A percentile compares a stretch with the other conserved stretches of the same genome.
Evolutionary conservation across 2,888 invertebrate species (phyloP).

Genomic region (Lithodes maja): DNA sequence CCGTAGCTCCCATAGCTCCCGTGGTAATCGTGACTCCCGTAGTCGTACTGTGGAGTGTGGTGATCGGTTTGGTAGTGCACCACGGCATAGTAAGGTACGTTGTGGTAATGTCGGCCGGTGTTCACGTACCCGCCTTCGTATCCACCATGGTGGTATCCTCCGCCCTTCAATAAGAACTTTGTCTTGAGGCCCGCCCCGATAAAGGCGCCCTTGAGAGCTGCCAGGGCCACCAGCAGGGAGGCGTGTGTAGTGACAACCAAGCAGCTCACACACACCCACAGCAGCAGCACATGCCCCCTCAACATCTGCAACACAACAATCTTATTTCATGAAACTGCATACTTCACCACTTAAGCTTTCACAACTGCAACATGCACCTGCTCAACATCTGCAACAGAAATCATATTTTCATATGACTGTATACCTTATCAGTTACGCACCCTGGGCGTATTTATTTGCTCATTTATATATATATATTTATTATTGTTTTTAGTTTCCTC

Average conservation of each 20-base stretch:
- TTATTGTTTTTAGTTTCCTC: too few species aligned
- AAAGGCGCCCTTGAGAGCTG: constrained; percentile 12
- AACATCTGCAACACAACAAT: background rate
- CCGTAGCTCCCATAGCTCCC: background rate
- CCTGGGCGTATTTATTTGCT: too few species aligned
- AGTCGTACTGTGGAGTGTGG: background rate
- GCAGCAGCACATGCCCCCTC: background rate
- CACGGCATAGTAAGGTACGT: background rate
- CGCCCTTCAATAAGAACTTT: background rate
- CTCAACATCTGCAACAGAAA: too few species aligned
- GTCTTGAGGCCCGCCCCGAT: background rate
- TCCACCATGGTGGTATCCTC: background rate
- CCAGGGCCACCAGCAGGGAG: background rate
- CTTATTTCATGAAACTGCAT: too few species aligned
- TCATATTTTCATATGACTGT: too few species aligned
- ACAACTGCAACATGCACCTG: too few species aligned
- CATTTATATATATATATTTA: too few species aligned
- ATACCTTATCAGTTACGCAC: too few species aligned
- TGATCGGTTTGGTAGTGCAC: background rate
- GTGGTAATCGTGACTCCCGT: background rate
- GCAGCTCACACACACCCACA: background rate
- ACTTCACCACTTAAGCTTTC: too few species aligned
- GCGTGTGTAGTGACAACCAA: background rate
- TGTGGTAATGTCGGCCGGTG: background rate
- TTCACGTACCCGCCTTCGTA: background rate